Percentiles rank a stretch among this genome's conserved stretches.
Evolutionary conservation across 2,888 invertebrate species (phyloP).

Genomic region (Spatulosminthurus flaviceps): DNA sequence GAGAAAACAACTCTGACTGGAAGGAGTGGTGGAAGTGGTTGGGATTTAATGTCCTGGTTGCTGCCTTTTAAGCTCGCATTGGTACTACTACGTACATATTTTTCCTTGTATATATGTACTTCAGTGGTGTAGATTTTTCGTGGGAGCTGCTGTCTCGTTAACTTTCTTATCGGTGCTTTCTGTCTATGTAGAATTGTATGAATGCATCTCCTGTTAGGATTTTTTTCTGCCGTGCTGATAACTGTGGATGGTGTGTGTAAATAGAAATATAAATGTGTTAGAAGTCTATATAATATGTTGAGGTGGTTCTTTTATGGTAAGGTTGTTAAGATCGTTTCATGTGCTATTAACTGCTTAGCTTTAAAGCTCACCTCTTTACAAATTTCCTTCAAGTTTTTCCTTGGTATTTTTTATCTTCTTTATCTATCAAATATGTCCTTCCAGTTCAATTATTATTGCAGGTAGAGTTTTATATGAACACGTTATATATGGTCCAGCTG

Average conservation of each 20-base stretch:
- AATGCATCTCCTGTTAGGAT: no score
- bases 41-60: slow-evolving; percentile 3
- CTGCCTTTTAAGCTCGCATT: no score
- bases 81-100: no score
- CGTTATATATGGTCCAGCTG: no score
- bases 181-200: background rate
- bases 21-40: background rate
- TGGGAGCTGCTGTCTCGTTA: background rate
- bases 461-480: no score
- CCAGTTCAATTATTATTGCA: background rate
- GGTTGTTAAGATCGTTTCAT: slow-evolving; percentile 5
- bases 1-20: no score
- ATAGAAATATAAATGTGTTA: no score
- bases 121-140: background rate
- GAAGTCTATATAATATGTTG: no score
- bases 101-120: background rate
- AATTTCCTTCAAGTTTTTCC: background rate
- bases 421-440: no score
- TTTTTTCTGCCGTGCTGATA: no score
- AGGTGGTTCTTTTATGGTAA: background rate
- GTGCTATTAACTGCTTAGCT: slow-evolving; percentile 2
- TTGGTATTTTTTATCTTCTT: background rate
- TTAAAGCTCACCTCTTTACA: background rate
- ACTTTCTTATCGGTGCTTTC: background rate
- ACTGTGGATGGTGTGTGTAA: no score